phyloP scores from a whole-genome alignment of 1,140 invertebrate genomes.

The Eueides isabella region DNA sequence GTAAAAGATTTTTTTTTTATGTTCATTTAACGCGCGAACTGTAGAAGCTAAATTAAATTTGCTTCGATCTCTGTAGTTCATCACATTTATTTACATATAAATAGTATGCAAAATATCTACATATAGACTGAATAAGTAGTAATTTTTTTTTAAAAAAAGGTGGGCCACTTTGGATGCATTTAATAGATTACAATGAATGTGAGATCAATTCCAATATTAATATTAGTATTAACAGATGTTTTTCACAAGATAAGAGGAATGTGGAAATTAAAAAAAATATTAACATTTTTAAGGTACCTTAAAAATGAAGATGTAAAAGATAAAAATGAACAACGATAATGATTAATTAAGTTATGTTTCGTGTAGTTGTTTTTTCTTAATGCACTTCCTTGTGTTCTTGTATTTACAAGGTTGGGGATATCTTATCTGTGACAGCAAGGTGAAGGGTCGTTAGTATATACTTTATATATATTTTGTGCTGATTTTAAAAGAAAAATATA shows the following conservation, averaged over 20 bases:
- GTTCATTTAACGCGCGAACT: not conserved
- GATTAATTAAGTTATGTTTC: slow-evolving; percentile 17
- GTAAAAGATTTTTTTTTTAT: not conserved
- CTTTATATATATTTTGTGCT: not conserved
- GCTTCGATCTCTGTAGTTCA: too few relatives aligned
- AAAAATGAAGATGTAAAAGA: not conserved
- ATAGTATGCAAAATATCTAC: too few relatives aligned
- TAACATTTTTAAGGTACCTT: too few relatives aligned
- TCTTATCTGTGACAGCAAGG: slow-evolving; percentile 30
- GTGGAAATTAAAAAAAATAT: too few relatives aligned
- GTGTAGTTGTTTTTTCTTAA: slow-evolving; percentile 29
- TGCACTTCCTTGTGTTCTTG: slow-evolving; percentile 32
- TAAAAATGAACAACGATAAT: not conserved
- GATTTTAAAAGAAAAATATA: not conserved
- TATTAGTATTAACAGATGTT: too few relatives aligned
- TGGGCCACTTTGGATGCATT: too few relatives aligned
- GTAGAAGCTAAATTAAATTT: not conserved
- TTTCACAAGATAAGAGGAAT: too few relatives aligned
- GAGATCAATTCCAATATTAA: too few relatives aligned
- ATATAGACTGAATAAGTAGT: too few relatives aligned
- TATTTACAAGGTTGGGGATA: slow-evolving; percentile 28
- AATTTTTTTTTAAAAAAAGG: too few relatives aligned
- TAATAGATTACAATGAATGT: too few relatives aligned
- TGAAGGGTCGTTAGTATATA: slow-evolving; percentile 23
- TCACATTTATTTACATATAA: too few relatives aligned